A percentile compares a stretch with the other conserved stretches of the same genome.
phyloP scores from a whole-genome alignment of 2,888 invertebrate species.

The Eristalis tenax region DNA sequence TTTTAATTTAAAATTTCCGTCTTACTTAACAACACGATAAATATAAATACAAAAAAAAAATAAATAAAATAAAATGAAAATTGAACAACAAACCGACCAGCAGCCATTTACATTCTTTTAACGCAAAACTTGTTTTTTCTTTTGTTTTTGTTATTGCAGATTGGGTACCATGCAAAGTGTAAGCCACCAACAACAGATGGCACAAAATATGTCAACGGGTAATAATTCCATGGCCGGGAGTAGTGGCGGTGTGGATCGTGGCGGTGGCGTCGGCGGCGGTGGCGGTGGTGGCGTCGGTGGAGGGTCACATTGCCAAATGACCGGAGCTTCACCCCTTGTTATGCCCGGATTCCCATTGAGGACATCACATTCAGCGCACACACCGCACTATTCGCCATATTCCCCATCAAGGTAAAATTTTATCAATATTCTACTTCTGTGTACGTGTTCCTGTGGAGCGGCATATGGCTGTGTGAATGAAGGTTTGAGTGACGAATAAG shows the following conservation, averaged over 20 bases:
- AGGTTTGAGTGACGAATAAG: neutral
- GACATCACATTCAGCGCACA: constrained; percentile 84
- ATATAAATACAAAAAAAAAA: constrained; percentile 65
- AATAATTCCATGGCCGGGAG: constrained; percentile 82
- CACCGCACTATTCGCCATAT: constrained; percentile 93
- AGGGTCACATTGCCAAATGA: constrained; percentile 86
- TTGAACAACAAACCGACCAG: constrained; percentile 48
- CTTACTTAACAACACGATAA: constrained; percentile 78
- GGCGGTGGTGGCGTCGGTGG: constrained; percentile 77
- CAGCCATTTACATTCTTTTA: constrained; percentile 64
- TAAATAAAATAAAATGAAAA: constrained; percentile 51
- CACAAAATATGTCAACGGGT: constrained; percentile 84
- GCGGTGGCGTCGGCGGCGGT: constrained; percentile 75
- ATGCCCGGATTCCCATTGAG: constrained; percentile 94
- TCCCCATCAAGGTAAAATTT: constrained; percentile 89
- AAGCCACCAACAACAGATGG: constrained; percentile 81
- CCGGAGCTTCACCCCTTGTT: constrained; percentile 88
- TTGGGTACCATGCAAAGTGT: constrained; percentile 79
- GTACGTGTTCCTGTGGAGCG: neutral
- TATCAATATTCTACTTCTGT: constrained; percentile 1
- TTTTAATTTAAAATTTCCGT: constrained; percentile 82
- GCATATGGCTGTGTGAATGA: neutral
- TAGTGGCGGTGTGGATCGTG: constrained; percentile 79
- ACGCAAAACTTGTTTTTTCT: constrained; percentile 62
- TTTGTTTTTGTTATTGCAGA: constrained; percentile 75